These are phyloP conservation scores for Drosophila kanapiae DNA, from an alignment of 1,140 invertebrate species.

Conservation along the genomic window DNA sequence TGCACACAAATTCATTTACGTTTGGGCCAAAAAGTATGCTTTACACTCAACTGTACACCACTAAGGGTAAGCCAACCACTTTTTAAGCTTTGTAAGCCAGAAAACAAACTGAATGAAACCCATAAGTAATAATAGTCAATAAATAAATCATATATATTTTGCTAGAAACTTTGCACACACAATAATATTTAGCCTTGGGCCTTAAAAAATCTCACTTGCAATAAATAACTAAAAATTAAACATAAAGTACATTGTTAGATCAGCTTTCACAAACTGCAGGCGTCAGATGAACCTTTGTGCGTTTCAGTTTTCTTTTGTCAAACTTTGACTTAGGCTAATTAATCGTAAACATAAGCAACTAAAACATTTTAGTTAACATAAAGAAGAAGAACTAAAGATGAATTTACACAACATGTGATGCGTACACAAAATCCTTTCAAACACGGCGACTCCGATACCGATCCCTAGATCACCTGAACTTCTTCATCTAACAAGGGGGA, in stretches of 20 bases:
- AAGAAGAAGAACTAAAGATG: conserved; percentile 23
- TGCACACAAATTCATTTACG: not conserved
- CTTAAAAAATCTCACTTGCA: conserved; percentile 55
- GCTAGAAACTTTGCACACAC: conserved; percentile 66
- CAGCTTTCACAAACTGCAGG: conserved; percentile 26
- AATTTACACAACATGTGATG: conserved; percentile 39
- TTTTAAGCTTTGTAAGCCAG: not conserved
- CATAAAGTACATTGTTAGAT: conserved; percentile 43
- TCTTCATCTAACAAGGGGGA: conserved; percentile 29
- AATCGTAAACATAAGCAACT: conserved; percentile 51
- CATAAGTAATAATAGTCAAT: conserved; percentile 49
- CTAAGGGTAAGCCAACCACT: conserved; percentile 7
- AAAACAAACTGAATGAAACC: conserved; percentile 5
- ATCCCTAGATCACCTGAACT: conserved; percentile 48
- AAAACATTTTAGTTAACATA: conserved; percentile 55
- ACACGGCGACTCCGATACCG: conserved; percentile 36
- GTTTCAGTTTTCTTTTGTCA: conserved; percentile 20
- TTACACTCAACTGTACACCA: not conserved
- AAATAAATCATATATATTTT: conserved; percentile 79
- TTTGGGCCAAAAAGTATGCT: conserved; percentile 35
- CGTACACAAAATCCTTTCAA: conserved; percentile 28
- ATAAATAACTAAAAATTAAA: conserved; percentile 74
- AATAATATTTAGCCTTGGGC: conserved; percentile 36
- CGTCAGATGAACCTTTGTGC: conserved; percentile 46
- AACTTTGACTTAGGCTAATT: conserved; percentile 51